These are phyloP conservation scores for Hydrozoanthus tunicans DNA, from an alignment of 64 coral and sea anemone genomes.

Conservation along the genomic window DNA sequence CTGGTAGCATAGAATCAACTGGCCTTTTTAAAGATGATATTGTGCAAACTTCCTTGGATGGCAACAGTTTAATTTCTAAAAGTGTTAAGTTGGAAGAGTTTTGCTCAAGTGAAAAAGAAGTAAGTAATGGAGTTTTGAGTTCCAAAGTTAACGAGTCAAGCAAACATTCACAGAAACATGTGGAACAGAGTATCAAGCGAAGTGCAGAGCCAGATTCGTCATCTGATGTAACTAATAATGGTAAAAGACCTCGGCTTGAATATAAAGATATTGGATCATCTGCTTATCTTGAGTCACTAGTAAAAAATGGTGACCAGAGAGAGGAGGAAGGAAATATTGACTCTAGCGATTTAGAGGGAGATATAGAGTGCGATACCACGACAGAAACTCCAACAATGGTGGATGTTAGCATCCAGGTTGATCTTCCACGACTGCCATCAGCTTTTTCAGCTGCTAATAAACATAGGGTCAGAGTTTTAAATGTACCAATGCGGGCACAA, in stretches of 20 bases:
- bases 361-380: conserved; percentile 88
- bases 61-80: background rate
- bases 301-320: conserved; percentile 60
- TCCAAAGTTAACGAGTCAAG: conserved; percentile 4
- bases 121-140: conserved; percentile 35
- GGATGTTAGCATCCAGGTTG: conserved; percentile 91
- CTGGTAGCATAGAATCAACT: conserved; percentile 43
- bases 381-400: conserved; percentile 79
- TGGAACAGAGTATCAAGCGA: conserved; percentile 13
- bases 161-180: conserved; percentile 21
- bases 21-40: conserved; percentile 20
- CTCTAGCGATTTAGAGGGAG: conserved; percentile 61
- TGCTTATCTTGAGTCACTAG: conserved; percentile 52
- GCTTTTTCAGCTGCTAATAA: conserved; percentile 51
- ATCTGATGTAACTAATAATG: conserved; percentile 7
- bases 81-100: background rate
- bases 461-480: conserved; percentile 75
- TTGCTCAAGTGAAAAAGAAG: conserved; percentile 30
- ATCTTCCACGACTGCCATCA: conserved; percentile 71
- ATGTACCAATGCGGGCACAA: conserved; percentile 90
- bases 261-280: conserved; percentile 40
- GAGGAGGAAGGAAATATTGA: conserved; percentile 53
- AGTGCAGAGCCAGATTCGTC: conserved; percentile 32
- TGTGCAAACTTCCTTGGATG: background rate
- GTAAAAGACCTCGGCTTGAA: conserved; percentile 23